phyloP scores from a whole-genome alignment of 2,113 vertebrate species.

The Laticauda colubrina region DNA sequence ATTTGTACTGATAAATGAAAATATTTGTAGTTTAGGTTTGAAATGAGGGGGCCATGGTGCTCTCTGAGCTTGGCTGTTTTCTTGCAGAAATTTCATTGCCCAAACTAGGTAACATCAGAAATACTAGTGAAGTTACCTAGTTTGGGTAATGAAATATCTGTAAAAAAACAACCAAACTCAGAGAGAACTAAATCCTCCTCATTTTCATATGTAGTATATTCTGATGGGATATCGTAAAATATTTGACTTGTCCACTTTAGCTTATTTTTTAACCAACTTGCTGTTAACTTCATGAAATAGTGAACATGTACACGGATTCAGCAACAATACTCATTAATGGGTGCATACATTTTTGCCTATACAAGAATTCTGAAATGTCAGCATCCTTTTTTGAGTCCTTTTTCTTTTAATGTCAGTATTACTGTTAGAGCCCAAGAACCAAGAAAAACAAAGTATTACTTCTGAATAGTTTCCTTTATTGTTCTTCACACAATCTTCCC shows the following conservation, averaged over 20 bases:
- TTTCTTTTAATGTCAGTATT: background rate
- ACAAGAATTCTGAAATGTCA: background rate
- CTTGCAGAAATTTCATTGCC: too few species aligned
- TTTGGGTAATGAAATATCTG: too few species aligned
- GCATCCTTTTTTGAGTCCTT: background rate
- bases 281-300: background rate
- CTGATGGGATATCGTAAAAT: background rate
- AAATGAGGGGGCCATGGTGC: too few species aligned
- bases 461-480: too few species aligned
- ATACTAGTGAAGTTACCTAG: too few species aligned
- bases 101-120: too few species aligned
- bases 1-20: too few species aligned
- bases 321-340: background rate
- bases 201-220: background rate
- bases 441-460: too few species aligned
- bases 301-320: background rate
- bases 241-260: background rate
- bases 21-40: too few species aligned
- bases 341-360: background rate
- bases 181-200: too few species aligned
- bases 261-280: background rate
- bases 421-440: background rate
- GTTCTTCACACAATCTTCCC: background rate
- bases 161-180: too few species aligned
- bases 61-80: too few species aligned